Evolutionary conservation across 2,113 vertebrate species (phyloP).

Genomic region (Anas platyrhynchos): DNA sequence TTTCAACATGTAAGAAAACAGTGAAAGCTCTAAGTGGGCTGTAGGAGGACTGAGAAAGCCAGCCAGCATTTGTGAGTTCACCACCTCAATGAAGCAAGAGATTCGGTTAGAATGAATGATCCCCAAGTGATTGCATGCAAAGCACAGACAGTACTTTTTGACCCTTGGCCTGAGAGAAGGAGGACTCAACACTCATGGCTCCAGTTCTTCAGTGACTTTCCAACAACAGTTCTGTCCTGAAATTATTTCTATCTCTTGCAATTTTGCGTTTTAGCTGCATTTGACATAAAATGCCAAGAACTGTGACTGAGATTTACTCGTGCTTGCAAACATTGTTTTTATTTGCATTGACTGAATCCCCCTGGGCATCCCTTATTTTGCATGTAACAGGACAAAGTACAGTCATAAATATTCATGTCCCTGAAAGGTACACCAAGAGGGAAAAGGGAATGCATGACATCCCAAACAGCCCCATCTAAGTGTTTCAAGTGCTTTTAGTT

Average conservation of each 20-base stretch:
- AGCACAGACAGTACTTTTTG: not conserved
- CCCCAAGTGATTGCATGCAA: not conserved
- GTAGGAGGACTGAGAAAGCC: not conserved
- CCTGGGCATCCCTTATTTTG: slow-evolving; percentile 51
- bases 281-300: slow-evolving; percentile 52
- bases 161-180: not conserved
- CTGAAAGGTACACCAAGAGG: not conserved
- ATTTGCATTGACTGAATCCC: slow-evolving; percentile 45
- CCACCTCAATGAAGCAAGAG: not conserved
- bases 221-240: not conserved
- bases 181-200: not conserved
- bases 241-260: slow-evolving; percentile 25
- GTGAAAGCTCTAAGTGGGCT: not conserved
- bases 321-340: slow-evolving; percentile 59
- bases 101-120: not conserved
- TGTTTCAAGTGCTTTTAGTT: not conserved
- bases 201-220: slow-evolving; percentile 27
- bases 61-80: not conserved
- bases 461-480: not conserved
- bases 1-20: not conserved
- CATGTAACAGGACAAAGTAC: not conserved
- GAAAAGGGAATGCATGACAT: not conserved
- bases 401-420: slow-evolving; percentile 28
- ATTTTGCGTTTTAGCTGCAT: not conserved
- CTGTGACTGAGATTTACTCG: slow-evolving; percentile 28